A percentile compares a stretch with the other conserved stretches of the same genome.
Evolutionary conservation across 2,113 vertebrate species (phyloP).

Genomic region (Lutjanus erythropterus): DNA sequence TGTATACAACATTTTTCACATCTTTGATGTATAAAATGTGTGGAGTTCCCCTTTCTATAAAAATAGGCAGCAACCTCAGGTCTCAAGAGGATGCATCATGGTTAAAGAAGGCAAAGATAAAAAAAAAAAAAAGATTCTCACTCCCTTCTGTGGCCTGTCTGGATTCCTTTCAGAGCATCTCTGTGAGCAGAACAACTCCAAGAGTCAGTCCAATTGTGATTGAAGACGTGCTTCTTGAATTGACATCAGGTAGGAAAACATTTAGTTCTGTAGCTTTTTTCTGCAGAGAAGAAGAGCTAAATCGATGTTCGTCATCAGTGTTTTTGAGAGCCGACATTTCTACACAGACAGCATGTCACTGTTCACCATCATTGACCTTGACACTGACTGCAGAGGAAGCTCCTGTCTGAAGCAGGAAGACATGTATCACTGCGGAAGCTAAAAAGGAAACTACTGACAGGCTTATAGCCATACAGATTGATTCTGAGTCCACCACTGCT

Average conservation of each 20-base stretch:
- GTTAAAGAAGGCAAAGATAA: neutral
- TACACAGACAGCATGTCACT: neutral
- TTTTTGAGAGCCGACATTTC: neutral
- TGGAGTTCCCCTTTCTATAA: neutral
- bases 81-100: neutral
- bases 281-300: neutral
- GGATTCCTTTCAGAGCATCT: neutral
- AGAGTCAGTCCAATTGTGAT: neutral
- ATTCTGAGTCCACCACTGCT: neutral
- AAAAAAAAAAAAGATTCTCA: neutral
- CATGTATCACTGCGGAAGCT: neutral
- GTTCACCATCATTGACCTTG: neutral
- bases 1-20: neutral
- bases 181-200: constrained; percentile 1
- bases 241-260: neutral
- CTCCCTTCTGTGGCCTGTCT: neutral
- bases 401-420: neutral
- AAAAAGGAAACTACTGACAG: neutral
- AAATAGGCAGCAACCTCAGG: neutral
- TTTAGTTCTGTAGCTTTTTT: neutral
- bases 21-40: neutral
- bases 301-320: neutral
- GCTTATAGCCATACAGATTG: neutral
- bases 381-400: neutral
- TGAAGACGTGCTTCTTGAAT: neutral